Base-by-base conservation (phyloP, 2,888 invertebrate species). In the Melanchra persicariae region DNA sequence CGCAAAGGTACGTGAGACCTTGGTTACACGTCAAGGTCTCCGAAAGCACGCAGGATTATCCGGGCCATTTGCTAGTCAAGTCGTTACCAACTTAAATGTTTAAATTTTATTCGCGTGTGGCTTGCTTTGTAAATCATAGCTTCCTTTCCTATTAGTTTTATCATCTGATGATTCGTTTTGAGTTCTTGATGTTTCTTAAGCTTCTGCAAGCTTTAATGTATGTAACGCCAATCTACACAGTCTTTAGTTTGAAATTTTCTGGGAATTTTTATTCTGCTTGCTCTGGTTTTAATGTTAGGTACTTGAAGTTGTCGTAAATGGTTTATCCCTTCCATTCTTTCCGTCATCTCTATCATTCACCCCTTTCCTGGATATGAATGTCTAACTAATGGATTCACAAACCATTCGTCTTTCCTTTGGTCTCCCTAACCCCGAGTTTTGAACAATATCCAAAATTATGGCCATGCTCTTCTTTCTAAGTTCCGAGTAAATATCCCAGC, bases 11-110 rank as follows among this genome's bases (percentile, higher is more conserved):
- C 90, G 90, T 89, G 91, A 87, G 92, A 87, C 94, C 93, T 94
- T 93, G 93, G 82, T 75, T 76, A 85, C 51, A 73, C 59, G 83
- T 87, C 93, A 93, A 94, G 93, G 94, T 89, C 91, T 86, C 87
- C 73, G 84, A 88, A 90, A 90, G 91, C 94, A 93, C 92, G 93
- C 92, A 87, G 90, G 91, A 92, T 92, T 83, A 92, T 90, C 90
- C 89, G 83, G 84, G 72, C 85, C 82, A 91, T 90, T 91, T 91
- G 90, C 91, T 91, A 93, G 91, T 88, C 90, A 81, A 54, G 79
- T 82, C 83, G 82, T 79, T 80, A 79, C 78, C 87, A 77, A 86
- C 78, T 84, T 74, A 67, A 83, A 74, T 82, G 81, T 81, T 86
- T 57, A 84, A 81, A 84, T 85, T 64, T 58, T 74, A 83, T 83